Conservation (phyloP, 2,797 vertebrate genomes). For the Heliangelus exortis region DNA sequence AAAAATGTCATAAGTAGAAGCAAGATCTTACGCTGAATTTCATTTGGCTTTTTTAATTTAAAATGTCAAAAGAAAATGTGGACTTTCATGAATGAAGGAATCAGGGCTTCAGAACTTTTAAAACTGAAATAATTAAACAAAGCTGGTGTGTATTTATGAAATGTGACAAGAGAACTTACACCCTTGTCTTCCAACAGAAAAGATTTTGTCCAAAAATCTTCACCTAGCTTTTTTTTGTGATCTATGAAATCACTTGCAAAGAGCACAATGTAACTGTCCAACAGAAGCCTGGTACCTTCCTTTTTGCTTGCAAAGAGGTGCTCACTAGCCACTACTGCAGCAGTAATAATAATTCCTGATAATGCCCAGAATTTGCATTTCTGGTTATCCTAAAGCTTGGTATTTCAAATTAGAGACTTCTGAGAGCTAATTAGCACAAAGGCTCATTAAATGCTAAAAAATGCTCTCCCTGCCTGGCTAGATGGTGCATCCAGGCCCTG, state of each 20-base stretch:
- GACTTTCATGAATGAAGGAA: not conserved
- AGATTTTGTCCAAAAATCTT: not conserved
- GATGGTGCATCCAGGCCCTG: not conserved
- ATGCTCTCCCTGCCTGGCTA: not conserved
- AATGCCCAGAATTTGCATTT: conserved; percentile 7
- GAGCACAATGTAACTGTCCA: accelerated
- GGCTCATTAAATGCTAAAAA: conserved; percentile 33
- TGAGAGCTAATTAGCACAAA: conserved; percentile 26
- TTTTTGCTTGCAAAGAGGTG: not conserved
- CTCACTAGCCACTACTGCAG: not conserved
- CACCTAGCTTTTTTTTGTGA: not conserved
- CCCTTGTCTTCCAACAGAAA: not conserved
- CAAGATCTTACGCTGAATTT: not conserved
- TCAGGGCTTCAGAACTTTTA: not conserved
- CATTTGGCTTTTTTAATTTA: not conserved
- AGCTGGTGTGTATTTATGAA: not conserved
- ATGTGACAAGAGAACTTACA: not conserved
- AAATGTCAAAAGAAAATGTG: not conserved
- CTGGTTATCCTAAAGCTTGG: conserved; percentile 2
- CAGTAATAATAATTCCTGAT: not conserved
- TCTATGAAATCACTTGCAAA: not conserved
- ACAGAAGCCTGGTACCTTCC: not conserved
- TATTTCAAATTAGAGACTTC: conserved; percentile 34
- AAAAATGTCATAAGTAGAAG: not conserved
- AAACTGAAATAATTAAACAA: not conserved